These are phyloP conservation scores for Thaumetopoea pityocampa DNA, from an alignment of 1,140 invertebrate genomes.

Conservation along the genomic window DNA sequence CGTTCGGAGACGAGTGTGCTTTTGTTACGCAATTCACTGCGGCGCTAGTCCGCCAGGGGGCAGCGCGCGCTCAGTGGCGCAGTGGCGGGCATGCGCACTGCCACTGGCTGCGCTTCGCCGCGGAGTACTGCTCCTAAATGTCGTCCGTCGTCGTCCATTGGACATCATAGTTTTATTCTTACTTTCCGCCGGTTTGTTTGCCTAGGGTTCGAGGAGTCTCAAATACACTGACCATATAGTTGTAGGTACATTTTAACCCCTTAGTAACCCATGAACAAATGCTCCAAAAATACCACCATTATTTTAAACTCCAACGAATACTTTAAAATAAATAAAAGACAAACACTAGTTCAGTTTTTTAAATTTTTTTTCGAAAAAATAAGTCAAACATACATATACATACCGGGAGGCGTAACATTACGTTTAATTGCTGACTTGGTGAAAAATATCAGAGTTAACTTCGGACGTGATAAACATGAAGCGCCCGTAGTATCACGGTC, in stretches of 20 bases:
- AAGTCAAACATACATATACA: no score
- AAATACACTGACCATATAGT: no score
- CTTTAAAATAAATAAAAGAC: no score
- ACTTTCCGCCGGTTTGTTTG: constrained; percentile 10
- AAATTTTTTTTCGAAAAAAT: no score
- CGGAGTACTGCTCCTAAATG: constrained; percentile 6
- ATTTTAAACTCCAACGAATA: no score
- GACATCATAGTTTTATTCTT: constrained; percentile 28
- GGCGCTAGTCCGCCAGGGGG: constrained; percentile 63
- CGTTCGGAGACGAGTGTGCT: constrained; percentile 61
- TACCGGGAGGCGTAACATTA: no score
- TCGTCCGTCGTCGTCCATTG: constrained; percentile 1
- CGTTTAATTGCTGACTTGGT: no score
- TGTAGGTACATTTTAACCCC: constrained; percentile 1
- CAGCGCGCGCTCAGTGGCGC: constrained; percentile 62
- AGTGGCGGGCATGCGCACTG: constrained; percentile 67
- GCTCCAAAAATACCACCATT: no score
- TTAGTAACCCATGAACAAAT: neutral
- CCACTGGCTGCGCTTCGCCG: constrained; percentile 20
- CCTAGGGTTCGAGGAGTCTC: neutral
- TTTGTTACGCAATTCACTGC: constrained; percentile 72
- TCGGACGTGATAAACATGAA: no score
- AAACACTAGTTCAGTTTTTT: no score
- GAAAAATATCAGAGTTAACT: no score
- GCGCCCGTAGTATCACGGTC: no score